These are phyloP conservation scores for Antrozous pallidus DNA, from an alignment of 2,797 vertebrate genomes.

Conservation along the genomic window DNA sequence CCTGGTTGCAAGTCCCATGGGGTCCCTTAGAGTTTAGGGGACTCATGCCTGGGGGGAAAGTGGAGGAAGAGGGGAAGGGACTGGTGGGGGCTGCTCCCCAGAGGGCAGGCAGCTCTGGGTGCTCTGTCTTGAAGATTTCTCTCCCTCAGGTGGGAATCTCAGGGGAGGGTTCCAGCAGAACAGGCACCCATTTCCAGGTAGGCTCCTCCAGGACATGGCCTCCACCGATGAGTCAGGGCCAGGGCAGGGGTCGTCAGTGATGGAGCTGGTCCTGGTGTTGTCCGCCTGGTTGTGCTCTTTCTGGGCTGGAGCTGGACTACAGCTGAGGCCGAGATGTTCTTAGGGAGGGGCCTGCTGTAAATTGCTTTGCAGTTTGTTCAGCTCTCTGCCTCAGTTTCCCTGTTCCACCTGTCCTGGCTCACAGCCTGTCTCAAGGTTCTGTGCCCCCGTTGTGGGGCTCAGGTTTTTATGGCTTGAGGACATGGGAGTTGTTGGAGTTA, in stretches of 20 bases:
- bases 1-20: background rate
- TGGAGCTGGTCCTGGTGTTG: no score
- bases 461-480: background rate
- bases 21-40: background rate
- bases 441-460: background rate
- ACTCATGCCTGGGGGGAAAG: fast-evolving
- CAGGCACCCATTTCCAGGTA: background rate
- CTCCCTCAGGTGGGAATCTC: background rate
- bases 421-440: background rate
- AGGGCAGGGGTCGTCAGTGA: no score
- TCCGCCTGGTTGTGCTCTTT: no score
- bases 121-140: background rate
- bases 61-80: no score
- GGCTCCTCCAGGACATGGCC: background rate
- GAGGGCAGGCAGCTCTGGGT: no score
- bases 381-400: background rate
- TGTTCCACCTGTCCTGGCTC: background rate
- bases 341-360: background rate
- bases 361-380: background rate
- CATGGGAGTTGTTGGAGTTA: background rate
- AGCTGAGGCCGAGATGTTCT: no score
- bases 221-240: background rate
- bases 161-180: background rate
- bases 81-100: no score
- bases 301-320: no score